Percentiles rank a stretch among this genome's conserved stretches.
Evolutionary conservation across 2,797 vertebrate species (phyloP).

Genomic region (Melanotaenia pygmaea): DNA sequence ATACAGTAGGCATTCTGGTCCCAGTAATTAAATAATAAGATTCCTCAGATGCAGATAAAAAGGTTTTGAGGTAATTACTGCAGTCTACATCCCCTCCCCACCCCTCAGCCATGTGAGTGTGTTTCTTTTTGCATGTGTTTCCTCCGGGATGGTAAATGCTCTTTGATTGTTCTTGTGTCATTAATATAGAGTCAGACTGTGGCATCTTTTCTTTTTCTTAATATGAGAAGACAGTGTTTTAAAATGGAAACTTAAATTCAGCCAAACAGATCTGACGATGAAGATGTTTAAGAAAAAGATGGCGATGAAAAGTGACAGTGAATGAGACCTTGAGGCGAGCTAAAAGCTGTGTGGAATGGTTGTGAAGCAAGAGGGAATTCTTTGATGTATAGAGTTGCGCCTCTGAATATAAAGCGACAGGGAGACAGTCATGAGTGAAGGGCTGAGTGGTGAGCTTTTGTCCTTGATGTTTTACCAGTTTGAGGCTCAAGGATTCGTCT

Average conservation of each 20-base stretch:
- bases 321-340: conserved; percentile 20
- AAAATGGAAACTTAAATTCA: background rate
- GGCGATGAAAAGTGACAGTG: conserved; percentile 9
- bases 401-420: conserved; percentile 44
- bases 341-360: conserved; percentile 18
- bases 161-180: conserved; percentile 45
- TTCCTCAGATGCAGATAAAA: conserved; percentile 78
- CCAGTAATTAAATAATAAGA: conserved; percentile 77
- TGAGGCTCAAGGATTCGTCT: conserved; percentile 47
- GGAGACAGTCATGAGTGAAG: conserved; percentile 37
- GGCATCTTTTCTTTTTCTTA: conserved; percentile 23
- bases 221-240: conserved; percentile 2
- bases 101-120: conserved; percentile 14
- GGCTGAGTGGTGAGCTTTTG: conserved; percentile 40
- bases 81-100: conserved; percentile 47
- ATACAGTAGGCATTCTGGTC: conserved; percentile 54
- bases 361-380: conserved; percentile 28
- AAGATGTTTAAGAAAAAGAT: conserved; percentile 13
- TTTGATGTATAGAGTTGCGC: conserved; percentile 34
- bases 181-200: conserved; percentile 15
- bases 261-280: background rate
- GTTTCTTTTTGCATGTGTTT: conserved; percentile 27
- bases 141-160: conserved; percentile 49
- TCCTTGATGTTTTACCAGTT: conserved; percentile 59
- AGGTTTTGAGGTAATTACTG: conserved; percentile 78